Conservation (phyloP, 2,113 vertebrate species). For the Crotalus horridus region DNA sequence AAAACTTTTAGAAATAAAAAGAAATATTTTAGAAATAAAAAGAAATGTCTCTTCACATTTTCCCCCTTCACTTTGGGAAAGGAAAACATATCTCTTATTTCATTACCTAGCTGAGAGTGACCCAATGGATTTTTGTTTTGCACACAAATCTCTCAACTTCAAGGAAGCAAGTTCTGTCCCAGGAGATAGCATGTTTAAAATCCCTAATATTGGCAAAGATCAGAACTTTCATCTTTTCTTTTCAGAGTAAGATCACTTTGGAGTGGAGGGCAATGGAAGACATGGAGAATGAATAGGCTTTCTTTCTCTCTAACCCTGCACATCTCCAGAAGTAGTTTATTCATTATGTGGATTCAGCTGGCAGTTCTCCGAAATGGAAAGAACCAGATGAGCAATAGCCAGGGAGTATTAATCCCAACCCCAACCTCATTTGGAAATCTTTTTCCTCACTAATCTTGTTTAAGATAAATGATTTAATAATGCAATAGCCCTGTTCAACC, state of each 20-base stretch:
- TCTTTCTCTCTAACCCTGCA: background rate
- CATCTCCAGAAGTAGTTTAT: background rate
- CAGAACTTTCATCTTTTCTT: background rate
- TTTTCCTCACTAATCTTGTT: background rate
- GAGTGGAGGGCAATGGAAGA: background rate
- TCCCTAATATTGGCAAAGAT: background rate
- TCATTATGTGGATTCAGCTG: conserved; percentile 1
- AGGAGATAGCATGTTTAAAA: background rate
- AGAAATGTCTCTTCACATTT: background rate
- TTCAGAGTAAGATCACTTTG: background rate
- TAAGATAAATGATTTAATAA: background rate
- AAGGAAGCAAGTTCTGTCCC: background rate
- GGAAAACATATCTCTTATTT: background rate
- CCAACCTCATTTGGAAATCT: background rate
- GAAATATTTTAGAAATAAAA: background rate
- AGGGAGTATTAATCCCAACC: background rate
- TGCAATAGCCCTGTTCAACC: background rate
- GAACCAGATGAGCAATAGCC: conserved; percentile 5
- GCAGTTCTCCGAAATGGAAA: background rate
- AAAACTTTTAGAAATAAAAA: background rate
- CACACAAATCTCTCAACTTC: background rate
- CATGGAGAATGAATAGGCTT: background rate
- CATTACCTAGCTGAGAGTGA: background rate
- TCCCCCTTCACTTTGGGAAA: background rate
- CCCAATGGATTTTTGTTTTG: background rate